These are phyloP conservation scores for Chaetodon auriga DNA, from an alignment of 2,113 vertebrate species.

Conservation along the genomic window DNA sequence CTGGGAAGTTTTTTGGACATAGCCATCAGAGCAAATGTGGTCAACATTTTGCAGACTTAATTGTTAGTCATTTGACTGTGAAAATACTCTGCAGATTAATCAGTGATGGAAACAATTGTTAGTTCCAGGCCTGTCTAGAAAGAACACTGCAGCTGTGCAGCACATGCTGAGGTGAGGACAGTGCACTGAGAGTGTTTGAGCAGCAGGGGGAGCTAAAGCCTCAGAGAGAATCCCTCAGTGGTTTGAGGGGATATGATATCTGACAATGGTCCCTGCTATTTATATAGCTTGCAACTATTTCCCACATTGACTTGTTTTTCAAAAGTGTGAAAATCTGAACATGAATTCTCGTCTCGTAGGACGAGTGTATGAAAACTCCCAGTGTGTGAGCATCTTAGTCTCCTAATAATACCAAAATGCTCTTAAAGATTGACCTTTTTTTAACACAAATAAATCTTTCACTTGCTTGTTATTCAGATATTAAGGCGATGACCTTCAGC, in stretches of 20 bases:
- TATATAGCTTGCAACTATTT: neutral
- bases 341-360: neutral
- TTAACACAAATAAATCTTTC: neutral
- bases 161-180: too few species aligned
- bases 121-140: neutral
- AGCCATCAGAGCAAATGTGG: too few species aligned
- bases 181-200: constrained; percentile 3
- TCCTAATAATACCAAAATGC: neutral
- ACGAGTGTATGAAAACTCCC: neutral
- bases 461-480: constrained; percentile 6
- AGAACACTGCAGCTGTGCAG: neutral
- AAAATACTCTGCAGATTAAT: neutral
- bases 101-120: neutral
- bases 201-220: constrained; percentile 53
- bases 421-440: neutral
- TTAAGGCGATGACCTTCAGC: neutral
- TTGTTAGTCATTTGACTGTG: too few species aligned
- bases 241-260: neutral
- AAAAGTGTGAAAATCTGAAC: constrained; percentile 2
- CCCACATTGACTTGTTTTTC: neutral
- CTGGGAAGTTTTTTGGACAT: too few species aligned
- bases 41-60: too few species aligned
- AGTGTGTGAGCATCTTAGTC: neutral
- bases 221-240: neutral
- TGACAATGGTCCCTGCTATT: neutral